Evolutionary conservation across 2,888 invertebrate species (phyloP).

Genomic region (Diachrysia chrysitis): DNA sequence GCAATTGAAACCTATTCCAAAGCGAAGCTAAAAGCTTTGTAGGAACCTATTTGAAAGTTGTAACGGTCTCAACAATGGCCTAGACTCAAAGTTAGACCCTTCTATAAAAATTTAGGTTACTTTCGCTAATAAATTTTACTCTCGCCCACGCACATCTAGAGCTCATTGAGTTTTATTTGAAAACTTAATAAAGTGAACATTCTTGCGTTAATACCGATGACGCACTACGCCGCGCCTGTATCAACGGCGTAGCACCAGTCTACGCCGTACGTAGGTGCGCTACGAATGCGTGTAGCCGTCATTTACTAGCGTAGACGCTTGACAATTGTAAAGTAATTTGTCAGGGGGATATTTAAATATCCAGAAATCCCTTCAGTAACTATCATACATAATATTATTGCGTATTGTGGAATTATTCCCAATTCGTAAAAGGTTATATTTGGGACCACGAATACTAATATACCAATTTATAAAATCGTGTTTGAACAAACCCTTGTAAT

Average conservation of each 20-base stretch:
- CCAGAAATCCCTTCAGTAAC: neutral
- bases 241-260: constrained; percentile 57
- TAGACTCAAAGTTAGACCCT: constrained; percentile 27
- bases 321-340: neutral
- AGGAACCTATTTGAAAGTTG: constrained; percentile 41
- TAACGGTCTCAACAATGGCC: constrained; percentile 37
- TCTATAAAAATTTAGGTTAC: constrained; percentile 26
- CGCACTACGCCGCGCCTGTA: constrained; percentile 26
- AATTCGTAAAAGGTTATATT: neutral
- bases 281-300: constrained; percentile 49
- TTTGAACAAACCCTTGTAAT: constrained; percentile 45
- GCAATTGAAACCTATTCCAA: neutral
- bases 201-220: constrained; percentile 26
- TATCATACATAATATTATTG: neutral
- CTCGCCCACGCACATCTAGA: constrained; percentile 22
- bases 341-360: neutral
- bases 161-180: constrained; percentile 32
- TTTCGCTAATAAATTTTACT: constrained; percentile 6
- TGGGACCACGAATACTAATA: neutral
- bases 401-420: constrained; percentile 1
- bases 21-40: neutral
- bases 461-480: constrained; percentile 38
- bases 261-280: constrained; percentile 63
- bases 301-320: constrained; percentile 3
- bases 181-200: constrained; percentile 20